Conservation (phyloP, 2,888 invertebrate genomes). For the Cheiracanthium punctorium region DNA sequence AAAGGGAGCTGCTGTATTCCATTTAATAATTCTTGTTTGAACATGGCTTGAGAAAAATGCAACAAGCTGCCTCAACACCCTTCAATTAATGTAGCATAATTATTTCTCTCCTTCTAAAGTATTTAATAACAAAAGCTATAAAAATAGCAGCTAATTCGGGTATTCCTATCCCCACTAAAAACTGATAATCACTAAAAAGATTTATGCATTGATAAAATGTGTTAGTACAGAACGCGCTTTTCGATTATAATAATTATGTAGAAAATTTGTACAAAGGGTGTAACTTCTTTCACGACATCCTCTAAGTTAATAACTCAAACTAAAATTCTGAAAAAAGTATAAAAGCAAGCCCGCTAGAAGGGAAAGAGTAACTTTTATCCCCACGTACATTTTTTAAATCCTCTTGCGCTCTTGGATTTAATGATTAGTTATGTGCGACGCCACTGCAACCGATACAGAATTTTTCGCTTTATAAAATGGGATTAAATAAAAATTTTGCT, state of each 20-base stretch:
- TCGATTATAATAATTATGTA: conserved; percentile 63
- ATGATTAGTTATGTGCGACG: conserved; percentile 5
- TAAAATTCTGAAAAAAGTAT: conserved; percentile 43
- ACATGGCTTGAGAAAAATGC: conserved; percentile 53
- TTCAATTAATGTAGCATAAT: conserved; percentile 46
- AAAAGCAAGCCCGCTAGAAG: conserved; percentile 20
- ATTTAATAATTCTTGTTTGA: conserved; percentile 41
- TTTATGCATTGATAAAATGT: conserved; percentile 55
- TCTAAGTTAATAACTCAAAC: conserved; percentile 41
- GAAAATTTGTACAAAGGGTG: conserved; percentile 63
- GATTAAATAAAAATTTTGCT: conserved; percentile 1
- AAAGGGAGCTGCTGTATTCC: background rate
- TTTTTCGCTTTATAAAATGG: conserved; percentile 1
- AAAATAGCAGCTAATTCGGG: conserved; percentile 45
- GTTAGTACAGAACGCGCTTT: conserved; percentile 41
- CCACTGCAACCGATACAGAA: background rate
- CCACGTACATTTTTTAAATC: background rate
- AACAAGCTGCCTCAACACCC: conserved; percentile 58
- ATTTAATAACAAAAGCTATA: conserved; percentile 58
- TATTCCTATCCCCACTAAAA: conserved; percentile 26
- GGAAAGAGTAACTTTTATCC: background rate
- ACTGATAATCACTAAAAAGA: conserved; percentile 55
- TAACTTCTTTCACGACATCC: conserved; percentile 49
- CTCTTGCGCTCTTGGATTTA: background rate
- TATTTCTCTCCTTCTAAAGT: conserved; percentile 44